Evolutionary conservation across 2,888 invertebrate genomes (phyloP), one percentile per base, ranked within the genome.

Genomic region (Nebria salina): DNA sequence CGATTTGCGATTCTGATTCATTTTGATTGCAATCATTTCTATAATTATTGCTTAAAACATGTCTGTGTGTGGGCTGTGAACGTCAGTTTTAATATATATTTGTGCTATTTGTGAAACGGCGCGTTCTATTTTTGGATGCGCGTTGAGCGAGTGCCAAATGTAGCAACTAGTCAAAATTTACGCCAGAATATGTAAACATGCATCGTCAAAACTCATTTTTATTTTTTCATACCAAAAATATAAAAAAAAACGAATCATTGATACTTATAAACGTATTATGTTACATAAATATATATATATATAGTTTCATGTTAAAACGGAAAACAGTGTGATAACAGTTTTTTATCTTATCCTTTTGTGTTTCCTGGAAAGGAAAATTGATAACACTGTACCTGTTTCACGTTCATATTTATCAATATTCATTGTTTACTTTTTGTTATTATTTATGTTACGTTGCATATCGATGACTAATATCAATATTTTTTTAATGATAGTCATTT

Each of bases 61-160:
- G 25, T n/a, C 54, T 65, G 73, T 70, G 70, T 73, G 73, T 81
- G 25, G 75, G 65, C 65, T 75, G 64, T 54, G 65, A 75, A 65
- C n/a, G 64, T 65, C 65, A 43, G n/a, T 74, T 74, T 54, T 42
- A n/a, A n/a, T 43, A 73, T 43, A 73, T 41, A 43, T 20, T 15
- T 20, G 13, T n/a, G 54, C 41, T 75, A 75, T 75, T 64, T 75
- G 43, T 75, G 54, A 34, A 54, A 20, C 34, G 15, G 11, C 75
- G 20, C 25, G 54, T 25, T 43, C 54, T 75, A 75, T 75, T 75
- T 75, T 20, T 25, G 54, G 72, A 72, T n/a, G 6, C 41, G 68
- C 42, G 15, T 41, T 73, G 73, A 73, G 11, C 73, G 13, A 9
- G 41, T 41, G 73, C 73, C 73, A 73, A 73, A 41, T 73, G 41